Evolutionary conservation across 2,888 invertebrate species (phyloP).

Genomic region (Petrolisthes cinctipes): DNA sequence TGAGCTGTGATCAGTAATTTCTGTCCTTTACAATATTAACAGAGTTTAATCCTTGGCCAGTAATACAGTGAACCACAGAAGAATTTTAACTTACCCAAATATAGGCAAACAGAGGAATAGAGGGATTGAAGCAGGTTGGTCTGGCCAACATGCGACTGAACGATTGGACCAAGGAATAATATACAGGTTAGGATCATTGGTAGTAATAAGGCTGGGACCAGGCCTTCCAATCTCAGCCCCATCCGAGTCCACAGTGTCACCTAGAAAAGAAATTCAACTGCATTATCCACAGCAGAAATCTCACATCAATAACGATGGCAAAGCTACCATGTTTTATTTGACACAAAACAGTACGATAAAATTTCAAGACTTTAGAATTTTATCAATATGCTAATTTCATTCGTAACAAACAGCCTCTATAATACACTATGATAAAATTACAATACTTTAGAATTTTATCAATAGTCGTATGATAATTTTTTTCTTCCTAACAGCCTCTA

Average conservation of each 20-base stretch:
- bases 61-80: not conserved
- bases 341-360: too few relatives aligned
- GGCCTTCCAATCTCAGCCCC: constrained; percentile 81
- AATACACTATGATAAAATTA: too few relatives aligned
- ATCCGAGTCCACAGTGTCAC: constrained; percentile 78
- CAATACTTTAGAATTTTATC: not conserved
- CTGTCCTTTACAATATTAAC: too few relatives aligned
- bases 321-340: too few relatives aligned
- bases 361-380: too few relatives aligned
- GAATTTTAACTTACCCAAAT: constrained; percentile 43
- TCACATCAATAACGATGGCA: too few relatives aligned
- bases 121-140: too few relatives aligned
- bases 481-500: constrained; percentile 69
- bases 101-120: constrained; percentile 20
- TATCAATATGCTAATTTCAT: too few relatives aligned
- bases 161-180: constrained; percentile 83
- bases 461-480: constrained; percentile 68
- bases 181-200: constrained; percentile 84
- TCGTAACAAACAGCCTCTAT: too few relatives aligned
- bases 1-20: too few relatives aligned
- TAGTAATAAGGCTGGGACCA: constrained; percentile 79
- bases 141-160: constrained; percentile 34
- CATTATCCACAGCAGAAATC: too few relatives aligned
- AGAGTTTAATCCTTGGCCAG: too few relatives aligned
- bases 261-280: constrained; percentile 69